phyloP scores from a whole-genome alignment of 2,888 invertebrate genomes.

The Aporophyla nigra region DNA sequence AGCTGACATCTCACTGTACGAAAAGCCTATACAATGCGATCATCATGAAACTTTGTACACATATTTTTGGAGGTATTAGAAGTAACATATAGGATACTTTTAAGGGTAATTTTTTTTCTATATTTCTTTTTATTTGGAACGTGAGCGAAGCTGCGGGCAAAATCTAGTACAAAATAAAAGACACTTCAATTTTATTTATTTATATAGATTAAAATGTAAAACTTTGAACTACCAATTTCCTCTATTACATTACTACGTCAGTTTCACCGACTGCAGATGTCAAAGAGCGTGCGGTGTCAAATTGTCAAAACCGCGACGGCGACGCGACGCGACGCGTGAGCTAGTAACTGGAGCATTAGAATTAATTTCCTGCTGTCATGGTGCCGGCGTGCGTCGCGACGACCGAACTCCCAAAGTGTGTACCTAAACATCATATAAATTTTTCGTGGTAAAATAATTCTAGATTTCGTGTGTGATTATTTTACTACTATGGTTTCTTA shows the following conservation, averaged over 20 bases:
- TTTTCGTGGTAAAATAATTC: constrained; percentile 13
- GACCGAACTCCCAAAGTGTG: constrained; percentile 1
- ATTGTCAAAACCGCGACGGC: constrained; percentile 35
- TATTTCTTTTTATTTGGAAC: no score
- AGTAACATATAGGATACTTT: no score
- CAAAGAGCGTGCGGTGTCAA: constrained; percentile 43
- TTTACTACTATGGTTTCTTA: background rate
- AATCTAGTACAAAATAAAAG: no score
- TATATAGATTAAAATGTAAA: no score
- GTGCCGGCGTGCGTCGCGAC: constrained; percentile 3
- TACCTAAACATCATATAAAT: constrained; percentile 8
- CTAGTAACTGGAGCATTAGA: constrained; percentile 45
- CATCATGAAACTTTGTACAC: no score
- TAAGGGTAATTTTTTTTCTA: no score
- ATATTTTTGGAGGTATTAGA: no score
- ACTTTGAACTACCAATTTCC: constrained; percentile 26
- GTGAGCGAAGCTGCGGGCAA: no score
- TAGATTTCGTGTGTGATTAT: background rate
- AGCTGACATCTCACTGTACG: no score
- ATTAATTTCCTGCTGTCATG: constrained; percentile 66
- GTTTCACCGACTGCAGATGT: constrained; percentile 23
- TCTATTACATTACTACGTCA: background rate
- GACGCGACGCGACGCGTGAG: constrained; percentile 25
- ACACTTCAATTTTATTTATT: no score
- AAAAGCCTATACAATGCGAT: no score